Conservation (phyloP, 2,888 invertebrate species). For the Odontocolon sp. region DNA sequence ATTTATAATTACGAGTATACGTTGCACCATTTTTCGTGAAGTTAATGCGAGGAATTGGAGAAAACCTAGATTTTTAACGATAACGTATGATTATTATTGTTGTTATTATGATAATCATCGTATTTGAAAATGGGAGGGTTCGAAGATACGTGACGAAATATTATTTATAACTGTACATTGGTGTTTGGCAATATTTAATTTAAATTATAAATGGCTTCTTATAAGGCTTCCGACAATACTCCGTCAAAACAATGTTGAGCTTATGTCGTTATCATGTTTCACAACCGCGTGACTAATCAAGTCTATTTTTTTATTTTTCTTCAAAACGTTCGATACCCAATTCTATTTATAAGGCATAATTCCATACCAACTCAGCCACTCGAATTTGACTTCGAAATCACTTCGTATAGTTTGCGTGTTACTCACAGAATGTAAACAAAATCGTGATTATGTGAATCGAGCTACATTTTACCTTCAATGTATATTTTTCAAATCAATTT, state of each 20-base stretch:
- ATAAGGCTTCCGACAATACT: slow-evolving; percentile 30
- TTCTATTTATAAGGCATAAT: too few relatives aligned
- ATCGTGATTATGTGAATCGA: too few relatives aligned
- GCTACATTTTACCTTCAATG: too few relatives aligned
- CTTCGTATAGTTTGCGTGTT: too few relatives aligned
- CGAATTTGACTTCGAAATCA: too few relatives aligned
- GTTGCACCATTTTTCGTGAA: not conserved
- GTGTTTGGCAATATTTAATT: not conserved
- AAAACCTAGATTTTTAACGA: slow-evolving; percentile 4
- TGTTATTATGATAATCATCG: not conserved
- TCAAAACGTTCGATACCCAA: too few relatives aligned
- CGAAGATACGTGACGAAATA: not conserved
- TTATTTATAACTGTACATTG: not conserved
- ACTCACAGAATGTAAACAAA: too few relatives aligned
- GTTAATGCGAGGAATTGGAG: slow-evolving; percentile 32
- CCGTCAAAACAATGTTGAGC: slow-evolving; percentile 43
- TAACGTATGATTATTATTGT: slow-evolving; percentile 3
- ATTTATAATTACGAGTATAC: not conserved
- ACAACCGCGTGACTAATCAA: too few relatives aligned
- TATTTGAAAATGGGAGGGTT: not conserved
- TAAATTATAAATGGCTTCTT: slow-evolving; percentile 7
- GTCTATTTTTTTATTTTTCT: too few relatives aligned
- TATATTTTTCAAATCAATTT: too few relatives aligned
- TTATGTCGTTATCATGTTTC: slow-evolving; percentile 35
- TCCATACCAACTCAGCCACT: too few relatives aligned